Percentiles rank a stretch among this genome's conserved stretches.
phyloP scores from a whole-genome alignment of 2,888 invertebrate species.

The Spilarctia lutea region DNA sequence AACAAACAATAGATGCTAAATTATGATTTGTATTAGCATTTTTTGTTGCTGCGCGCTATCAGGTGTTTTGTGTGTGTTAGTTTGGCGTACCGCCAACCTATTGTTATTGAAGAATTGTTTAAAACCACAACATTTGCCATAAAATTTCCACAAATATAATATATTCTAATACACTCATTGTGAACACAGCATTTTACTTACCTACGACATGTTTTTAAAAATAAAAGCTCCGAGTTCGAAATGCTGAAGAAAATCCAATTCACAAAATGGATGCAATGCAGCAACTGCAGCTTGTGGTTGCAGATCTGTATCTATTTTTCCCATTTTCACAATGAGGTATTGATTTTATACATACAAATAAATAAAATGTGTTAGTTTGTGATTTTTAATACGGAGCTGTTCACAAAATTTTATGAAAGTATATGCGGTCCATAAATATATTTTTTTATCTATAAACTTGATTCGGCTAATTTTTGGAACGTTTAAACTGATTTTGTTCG shows the following conservation, averaged over 20 bases:
- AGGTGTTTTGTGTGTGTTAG: constrained; percentile 66
- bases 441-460: too few relatives aligned
- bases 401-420: too few relatives aligned
- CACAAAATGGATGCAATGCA: constrained; percentile 25
- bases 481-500: too few relatives aligned
- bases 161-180: constrained; percentile 22
- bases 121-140: constrained; percentile 36
- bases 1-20: constrained; percentile 39
- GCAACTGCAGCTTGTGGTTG: constrained; percentile 12
- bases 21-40: constrained; percentile 50
- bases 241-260: constrained; percentile 25
- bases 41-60: constrained; percentile 52
- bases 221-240: constrained; percentile 14
- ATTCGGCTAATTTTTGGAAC: too few relatives aligned
- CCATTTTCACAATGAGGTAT: constrained; percentile 16
- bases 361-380: too few relatives aligned
- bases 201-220: not conserved
- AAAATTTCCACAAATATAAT: constrained; percentile 25
- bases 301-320: constrained; percentile 23
- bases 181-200: not conserved
- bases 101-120: constrained; percentile 65
- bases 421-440: too few relatives aligned
- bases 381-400: too few relatives aligned
- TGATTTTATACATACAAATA: not conserved
- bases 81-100: constrained; percentile 67